Evolutionary conservation across 2,113 vertebrate genomes (phyloP).

Genomic region (Perca schrenkii): DNA sequence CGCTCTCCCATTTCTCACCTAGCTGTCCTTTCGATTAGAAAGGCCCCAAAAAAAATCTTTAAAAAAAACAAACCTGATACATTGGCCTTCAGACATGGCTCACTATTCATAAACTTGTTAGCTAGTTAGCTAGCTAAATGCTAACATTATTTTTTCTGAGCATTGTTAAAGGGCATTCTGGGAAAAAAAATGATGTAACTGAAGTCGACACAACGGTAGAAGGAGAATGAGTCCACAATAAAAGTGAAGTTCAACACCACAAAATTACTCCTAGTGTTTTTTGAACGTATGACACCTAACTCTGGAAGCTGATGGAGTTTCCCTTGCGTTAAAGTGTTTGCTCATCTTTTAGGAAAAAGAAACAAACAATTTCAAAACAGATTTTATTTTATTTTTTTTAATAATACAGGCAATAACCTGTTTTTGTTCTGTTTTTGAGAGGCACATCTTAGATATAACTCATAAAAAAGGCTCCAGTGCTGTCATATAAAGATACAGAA

Average conservation of each 20-base stretch:
- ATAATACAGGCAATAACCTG: conserved; percentile 4
- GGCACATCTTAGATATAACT: conserved; percentile 27
- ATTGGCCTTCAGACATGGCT: background rate
- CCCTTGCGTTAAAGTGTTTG: conserved; percentile 16
- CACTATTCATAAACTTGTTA: background rate
- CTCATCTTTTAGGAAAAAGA: conserved; percentile 3
- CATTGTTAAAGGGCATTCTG: background rate
- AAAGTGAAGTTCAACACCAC: conserved; percentile 15
- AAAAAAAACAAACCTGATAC: background rate
- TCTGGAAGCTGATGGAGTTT: conserved; percentile 11
- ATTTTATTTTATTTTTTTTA: background rate
- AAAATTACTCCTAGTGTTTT: conserved; percentile 21
- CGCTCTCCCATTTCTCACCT: too few relatives aligned
- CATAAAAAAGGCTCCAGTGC: conserved; percentile 46
- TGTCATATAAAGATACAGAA: conserved; percentile 41
- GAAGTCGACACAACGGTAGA: background rate
- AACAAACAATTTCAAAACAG: conserved; percentile 19
- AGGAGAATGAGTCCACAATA: conserved; percentile 9
- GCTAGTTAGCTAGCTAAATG: background rate
- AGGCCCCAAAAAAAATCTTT: background rate
- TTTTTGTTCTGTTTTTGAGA: conserved; percentile 20
- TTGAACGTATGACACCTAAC: conserved; percentile 10
- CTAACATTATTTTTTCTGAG: background rate
- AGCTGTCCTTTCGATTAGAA: too few relatives aligned
- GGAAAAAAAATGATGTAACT: background rate